Evolutionary conservation across 2,113 vertebrate genomes (phyloP), one percentile per base, ranked within the genome.

Genomic region (Ameiurus melas): DNA sequence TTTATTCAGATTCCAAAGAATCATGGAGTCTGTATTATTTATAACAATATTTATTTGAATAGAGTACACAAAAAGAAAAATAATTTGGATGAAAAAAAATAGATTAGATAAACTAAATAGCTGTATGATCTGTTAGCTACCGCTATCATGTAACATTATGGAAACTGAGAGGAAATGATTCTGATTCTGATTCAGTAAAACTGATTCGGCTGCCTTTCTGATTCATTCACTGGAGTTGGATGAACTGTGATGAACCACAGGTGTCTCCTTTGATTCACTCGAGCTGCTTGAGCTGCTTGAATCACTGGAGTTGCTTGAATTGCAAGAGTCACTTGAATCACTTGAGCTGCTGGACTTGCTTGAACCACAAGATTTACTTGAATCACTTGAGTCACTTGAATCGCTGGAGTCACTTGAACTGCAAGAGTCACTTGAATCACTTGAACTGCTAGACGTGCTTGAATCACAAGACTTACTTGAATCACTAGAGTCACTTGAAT

Each of bases 171-270:
- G 39, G 39, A 33, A 36, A 22, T 53, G 70, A 58, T 10, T 47
- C 14, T 30, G 71, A n/a, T 53, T 51, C 57, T 47, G 58, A 47
- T n/a, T 4, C 30, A 30, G 14, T 6, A 9, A 5, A 39, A 33
- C 33, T 22, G 70, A 82, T 60, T 22, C 8, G 4, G 13, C 51
- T 10, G 53, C 53, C 47, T 57, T 58, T 19, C 5, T 17, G n/a
- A 62, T 47, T 83, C 33, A 88, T 22, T 84, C 68, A 73, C 53
- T 88, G 25, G 87, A 88, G 47, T 85, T 81, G 33, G 77, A 81
- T 36, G 58, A 64, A 43, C 55, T 70, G 57, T 70, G 64, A 75
- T 85, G 27, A 58, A 81, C 53, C 58, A 81, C n/a, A 81, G 53
- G 47, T 22, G 14, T 55, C 30, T 80, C 53, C 9, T 81, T 88